Evolutionary conservation across 2,797 vertebrate genomes (phyloP).

Genomic region (Monodelphis domestica): DNA sequence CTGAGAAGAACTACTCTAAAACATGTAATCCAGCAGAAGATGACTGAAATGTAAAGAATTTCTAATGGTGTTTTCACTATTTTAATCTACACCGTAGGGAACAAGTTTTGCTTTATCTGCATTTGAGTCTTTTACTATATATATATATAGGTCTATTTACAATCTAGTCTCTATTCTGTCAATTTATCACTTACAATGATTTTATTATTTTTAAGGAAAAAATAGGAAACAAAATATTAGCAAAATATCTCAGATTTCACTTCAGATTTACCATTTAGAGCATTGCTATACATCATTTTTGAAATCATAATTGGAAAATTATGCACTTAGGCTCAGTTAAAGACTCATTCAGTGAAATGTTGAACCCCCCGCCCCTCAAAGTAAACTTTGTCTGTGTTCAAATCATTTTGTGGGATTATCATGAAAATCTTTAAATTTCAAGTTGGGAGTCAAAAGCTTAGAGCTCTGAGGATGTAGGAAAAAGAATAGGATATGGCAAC

Average conservation of each 20-base stretch:
- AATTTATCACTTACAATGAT: slow-evolving; percentile 60
- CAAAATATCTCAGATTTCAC: slow-evolving; percentile 66
- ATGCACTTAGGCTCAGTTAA: slow-evolving; percentile 61
- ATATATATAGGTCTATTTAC: slow-evolving; percentile 55
- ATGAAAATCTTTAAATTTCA: slow-evolving; percentile 16
- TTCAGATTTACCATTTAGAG: slow-evolving; percentile 44
- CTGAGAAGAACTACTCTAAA: neutral
- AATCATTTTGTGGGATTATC: slow-evolving; percentile 57
- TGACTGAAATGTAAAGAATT: neutral
- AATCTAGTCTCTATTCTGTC: slow-evolving; percentile 23
- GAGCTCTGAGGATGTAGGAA: neutral
- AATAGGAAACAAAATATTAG: slow-evolving; percentile 57
- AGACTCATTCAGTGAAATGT: slow-evolving; percentile 47
- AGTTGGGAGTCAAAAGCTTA: slow-evolving; percentile 33
- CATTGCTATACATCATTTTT: slow-evolving; percentile 60
- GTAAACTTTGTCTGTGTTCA: slow-evolving; percentile 49
- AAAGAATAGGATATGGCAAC: neutral
- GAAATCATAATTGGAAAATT: slow-evolving; percentile 75
- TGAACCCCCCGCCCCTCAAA: slow-evolving; percentile 61
- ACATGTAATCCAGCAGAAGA: neutral
- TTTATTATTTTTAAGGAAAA: slow-evolving; percentile 39
- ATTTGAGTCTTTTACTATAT: slow-evolving; percentile 35
- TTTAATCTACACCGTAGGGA: slow-evolving; percentile 21
- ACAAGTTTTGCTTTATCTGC: slow-evolving; percentile 32
- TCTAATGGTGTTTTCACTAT: neutral